Conservation (phyloP, 2,797 vertebrate genomes). For the Babyrousa celebensis region DNA sequence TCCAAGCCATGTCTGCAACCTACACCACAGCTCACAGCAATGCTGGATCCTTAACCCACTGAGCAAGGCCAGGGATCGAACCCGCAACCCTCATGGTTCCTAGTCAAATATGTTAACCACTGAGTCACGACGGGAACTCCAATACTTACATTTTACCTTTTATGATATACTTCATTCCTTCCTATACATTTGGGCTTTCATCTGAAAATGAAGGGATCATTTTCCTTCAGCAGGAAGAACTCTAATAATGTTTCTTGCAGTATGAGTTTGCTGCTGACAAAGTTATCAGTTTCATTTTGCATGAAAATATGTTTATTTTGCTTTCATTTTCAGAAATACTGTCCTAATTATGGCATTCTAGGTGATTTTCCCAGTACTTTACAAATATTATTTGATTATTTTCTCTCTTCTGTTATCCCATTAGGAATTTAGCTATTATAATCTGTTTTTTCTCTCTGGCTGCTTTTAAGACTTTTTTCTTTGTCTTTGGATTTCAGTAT, state of each 20-base stretch:
- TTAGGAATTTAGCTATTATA: not conserved
- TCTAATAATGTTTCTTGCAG: not conserved
- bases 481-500: not conserved
- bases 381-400: not conserved
- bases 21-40: too few species aligned
- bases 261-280: not conserved
- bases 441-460: not conserved
- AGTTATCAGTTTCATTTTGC: not conserved
- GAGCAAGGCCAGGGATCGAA: too few species aligned
- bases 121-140: too few species aligned
- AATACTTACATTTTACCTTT: not conserved
- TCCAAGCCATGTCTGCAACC: too few species aligned
- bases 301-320: not conserved
- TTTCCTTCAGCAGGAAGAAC: not conserved
- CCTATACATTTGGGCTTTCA: not conserved
- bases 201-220: not conserved
- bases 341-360: not conserved
- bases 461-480: constrained; percentile 1
- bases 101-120: too few species aligned
- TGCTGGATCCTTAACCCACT: too few species aligned
- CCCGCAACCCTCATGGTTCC: too few species aligned
- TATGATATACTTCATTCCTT: not conserved
- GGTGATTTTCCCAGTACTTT: not conserved
- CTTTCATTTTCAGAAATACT: not conserved
- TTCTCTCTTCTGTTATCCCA: not conserved